A percentile compares a stretch with the other conserved stretches of the same genome.
Conservation (phyloP, 2,888 invertebrate species). For the Balanococcus diminutus region DNA sequence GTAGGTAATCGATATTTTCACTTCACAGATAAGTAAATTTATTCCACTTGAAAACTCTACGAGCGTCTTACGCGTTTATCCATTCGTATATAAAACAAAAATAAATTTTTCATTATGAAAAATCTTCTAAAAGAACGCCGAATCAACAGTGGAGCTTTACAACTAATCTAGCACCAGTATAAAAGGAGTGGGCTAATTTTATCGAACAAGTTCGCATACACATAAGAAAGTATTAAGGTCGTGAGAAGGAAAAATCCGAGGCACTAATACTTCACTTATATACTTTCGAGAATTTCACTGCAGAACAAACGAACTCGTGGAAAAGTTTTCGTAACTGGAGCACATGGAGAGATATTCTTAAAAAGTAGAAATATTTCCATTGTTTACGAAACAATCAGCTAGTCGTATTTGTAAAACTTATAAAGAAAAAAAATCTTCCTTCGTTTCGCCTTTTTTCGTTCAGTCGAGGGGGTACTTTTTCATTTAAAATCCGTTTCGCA, state of each 20-base stretch:
- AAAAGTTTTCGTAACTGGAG: not conserved
- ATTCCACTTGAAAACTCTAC: no score
- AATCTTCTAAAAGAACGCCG: not conserved
- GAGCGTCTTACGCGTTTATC: no score
- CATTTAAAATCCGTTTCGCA: constrained; percentile 25
- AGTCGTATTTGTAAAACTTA: constrained; percentile 5
- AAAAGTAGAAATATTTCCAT: constrained; percentile 19
- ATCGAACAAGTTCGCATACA: not conserved
- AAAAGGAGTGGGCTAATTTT: not conserved
- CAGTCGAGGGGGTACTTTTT: not conserved
- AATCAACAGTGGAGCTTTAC: not conserved
- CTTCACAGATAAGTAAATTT: no score
- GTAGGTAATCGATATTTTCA: no score
- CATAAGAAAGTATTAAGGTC: not conserved
- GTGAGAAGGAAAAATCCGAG: not conserved
- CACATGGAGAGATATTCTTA: not conserved
- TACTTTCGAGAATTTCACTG: not conserved
- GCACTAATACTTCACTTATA: not conserved
- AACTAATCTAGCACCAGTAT: not conserved
- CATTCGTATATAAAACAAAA: no score
- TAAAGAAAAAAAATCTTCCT: not conserved
- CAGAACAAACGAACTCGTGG: not conserved
- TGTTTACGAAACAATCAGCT: constrained; percentile 23
- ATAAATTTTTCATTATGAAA: no score
- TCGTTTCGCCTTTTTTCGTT: not conserved